These are phyloP conservation scores for Nomada ferruginata DNA, from an alignment of 2,888 invertebrate genomes.

Conservation along the genomic window DNA sequence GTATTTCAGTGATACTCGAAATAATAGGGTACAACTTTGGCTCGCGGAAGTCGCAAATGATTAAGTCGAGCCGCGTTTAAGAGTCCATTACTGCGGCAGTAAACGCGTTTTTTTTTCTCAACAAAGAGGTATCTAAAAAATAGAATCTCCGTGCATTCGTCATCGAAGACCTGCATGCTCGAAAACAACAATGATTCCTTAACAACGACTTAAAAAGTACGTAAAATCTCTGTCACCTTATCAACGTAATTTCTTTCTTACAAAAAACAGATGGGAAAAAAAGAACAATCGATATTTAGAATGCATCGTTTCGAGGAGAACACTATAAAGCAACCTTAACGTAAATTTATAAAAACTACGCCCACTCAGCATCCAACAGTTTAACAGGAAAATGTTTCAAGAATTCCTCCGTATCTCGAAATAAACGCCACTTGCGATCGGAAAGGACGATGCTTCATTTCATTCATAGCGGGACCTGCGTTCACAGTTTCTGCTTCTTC, in stretches of 20 bases:
- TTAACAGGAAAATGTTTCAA: background rate
- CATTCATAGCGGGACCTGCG: background rate
- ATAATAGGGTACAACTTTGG: constrained; percentile 55
- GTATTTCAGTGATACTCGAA: constrained; percentile 12
- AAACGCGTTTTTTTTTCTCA: constrained; percentile 2
- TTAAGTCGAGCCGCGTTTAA: constrained; percentile 37
- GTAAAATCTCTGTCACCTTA: constrained; percentile 13
- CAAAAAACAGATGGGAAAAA: background rate
- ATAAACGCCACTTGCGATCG: constrained; percentile 7
- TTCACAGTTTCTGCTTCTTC: constrained; percentile 10
- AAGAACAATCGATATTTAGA: constrained; percentile 8
- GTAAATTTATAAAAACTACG: constrained; percentile 38
- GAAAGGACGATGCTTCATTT: background rate
- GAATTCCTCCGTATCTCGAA: constrained; percentile 26
- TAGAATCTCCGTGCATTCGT: constrained; percentile 12
- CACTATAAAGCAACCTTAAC: constrained; percentile 31
- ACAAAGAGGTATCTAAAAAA: constrained; percentile 33
- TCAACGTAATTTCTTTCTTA: constrained; percentile 7
- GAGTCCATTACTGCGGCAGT: constrained; percentile 22
- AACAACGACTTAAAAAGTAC: constrained; percentile 19
- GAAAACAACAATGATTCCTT: constrained; percentile 11
- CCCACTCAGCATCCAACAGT: constrained; percentile 9
- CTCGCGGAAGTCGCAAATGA: constrained; percentile 55
- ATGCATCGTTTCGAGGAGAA: constrained; percentile 33
- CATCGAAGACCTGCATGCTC: background rate